These are phyloP conservation scores for Zoanthus sansibaricus DNA, from an alignment of 92 coral and sea anemone genomes.

Conservation along the genomic window DNA sequence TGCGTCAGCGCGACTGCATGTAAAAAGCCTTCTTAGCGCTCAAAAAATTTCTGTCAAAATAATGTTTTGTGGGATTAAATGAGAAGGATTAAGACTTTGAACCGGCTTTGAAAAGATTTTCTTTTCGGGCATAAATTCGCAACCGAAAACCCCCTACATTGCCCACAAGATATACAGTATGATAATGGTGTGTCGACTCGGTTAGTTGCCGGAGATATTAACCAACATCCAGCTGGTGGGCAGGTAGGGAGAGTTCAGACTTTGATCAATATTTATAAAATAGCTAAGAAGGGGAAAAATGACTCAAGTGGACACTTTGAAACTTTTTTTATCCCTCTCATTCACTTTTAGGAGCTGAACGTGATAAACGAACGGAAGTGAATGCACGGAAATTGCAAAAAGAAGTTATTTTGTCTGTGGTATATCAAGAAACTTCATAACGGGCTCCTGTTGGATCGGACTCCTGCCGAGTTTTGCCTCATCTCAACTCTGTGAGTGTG, in stretches of 20 bases:
- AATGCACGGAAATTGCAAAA: background rate
- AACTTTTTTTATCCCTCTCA: constrained; percentile 38
- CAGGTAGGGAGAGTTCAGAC: constrained; percentile 73
- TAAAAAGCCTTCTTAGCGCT: constrained; percentile 60
- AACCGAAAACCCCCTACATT: constrained; percentile 34
- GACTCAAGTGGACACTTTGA: constrained; percentile 34
- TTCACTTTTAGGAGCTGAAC: constrained; percentile 34
- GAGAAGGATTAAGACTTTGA: constrained; percentile 28
- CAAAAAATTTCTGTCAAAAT: constrained; percentile 60
- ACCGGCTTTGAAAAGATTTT: constrained; percentile 41
- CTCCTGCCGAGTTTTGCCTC: constrained; percentile 42
- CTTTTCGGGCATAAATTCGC: constrained; percentile 12
- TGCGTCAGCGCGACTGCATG: constrained; percentile 70
- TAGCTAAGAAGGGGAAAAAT: constrained; percentile 29
- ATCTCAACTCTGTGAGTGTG: constrained; percentile 47
- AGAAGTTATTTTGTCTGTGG: constrained; percentile 38
- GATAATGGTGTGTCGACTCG: constrained; percentile 44
- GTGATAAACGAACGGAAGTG: background rate
- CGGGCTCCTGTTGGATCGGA: constrained; percentile 38
- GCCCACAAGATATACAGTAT: constrained; percentile 30
- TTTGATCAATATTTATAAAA: constrained; percentile 53
- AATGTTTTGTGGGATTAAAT: constrained; percentile 41
- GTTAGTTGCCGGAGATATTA: constrained; percentile 79
- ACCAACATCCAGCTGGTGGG: constrained; percentile 84
- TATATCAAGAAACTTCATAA: constrained; percentile 46